Conservation (phyloP, 2,888 invertebrate species). For the Hofmannophila pseudospretella region DNA sequence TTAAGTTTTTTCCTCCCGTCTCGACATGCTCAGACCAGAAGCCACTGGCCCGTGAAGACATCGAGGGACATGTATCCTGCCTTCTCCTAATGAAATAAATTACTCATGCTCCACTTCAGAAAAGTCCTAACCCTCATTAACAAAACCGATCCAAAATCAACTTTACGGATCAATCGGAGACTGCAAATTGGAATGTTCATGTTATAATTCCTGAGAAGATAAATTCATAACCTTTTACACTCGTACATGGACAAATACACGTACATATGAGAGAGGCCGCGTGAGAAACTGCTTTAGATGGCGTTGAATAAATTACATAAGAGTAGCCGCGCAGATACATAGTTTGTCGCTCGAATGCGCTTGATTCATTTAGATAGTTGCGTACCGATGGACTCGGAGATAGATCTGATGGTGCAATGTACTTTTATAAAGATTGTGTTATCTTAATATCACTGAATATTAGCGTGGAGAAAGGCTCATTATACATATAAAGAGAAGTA, state of each 20-base stretch:
- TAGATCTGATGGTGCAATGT: conserved; percentile 1
- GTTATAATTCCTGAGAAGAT: conserved; percentile 35
- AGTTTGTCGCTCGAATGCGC: conserved; percentile 38
- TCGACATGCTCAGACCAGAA: conserved; percentile 55
- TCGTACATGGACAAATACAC: conserved; percentile 27
- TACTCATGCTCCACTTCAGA: conserved; percentile 27
- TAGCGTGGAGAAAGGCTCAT: too few relatives aligned
- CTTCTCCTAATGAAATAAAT: conserved; percentile 76
- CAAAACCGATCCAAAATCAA: conserved; percentile 15
- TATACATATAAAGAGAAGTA: too few relatives aligned
- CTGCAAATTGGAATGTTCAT: conserved; percentile 14
- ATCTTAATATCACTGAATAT: too few relatives aligned
- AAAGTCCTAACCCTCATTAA: conserved; percentile 25
- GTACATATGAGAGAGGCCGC: conserved; percentile 26
- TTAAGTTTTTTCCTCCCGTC: conserved; percentile 63
- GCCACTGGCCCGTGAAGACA: conserved; percentile 68
- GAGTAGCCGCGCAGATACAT: conserved; percentile 26
- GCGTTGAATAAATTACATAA: conserved; percentile 37
- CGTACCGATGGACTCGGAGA: conserved; percentile 7
- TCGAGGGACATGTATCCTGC: conserved; percentile 74
- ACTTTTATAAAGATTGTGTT: conserved; percentile 2
- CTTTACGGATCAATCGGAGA: conserved; percentile 6
- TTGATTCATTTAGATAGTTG: conserved; percentile 42
- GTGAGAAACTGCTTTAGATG: conserved; percentile 44
- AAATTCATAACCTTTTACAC: conserved; percentile 58